These are phyloP conservation scores for Yasuhikotakia modesta DNA, from an alignment of 2,797 vertebrate genomes.

Conservation along the genomic window DNA sequence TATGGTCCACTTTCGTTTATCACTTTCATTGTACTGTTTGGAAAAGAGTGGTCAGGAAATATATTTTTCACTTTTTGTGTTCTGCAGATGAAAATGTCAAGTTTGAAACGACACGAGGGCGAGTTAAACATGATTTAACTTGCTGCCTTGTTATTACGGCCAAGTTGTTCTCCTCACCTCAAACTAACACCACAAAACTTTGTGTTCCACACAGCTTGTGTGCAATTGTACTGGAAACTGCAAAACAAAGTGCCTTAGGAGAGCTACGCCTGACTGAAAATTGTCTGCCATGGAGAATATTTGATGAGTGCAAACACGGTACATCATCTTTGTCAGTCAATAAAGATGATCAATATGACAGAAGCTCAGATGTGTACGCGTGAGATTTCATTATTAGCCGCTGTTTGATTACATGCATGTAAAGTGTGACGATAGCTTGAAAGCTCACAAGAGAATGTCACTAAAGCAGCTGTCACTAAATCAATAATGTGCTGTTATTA, in stretches of 20 bases:
- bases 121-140: not conserved
- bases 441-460: not conserved
- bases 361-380: not conserved
- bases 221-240: not conserved
- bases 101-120: not conserved
- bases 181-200: constrained; percentile 10
- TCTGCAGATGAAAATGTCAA: not conserved
- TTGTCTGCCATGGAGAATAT: not conserved
- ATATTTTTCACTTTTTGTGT: not conserved
- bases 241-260: not conserved
- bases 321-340: constrained; percentile 1
- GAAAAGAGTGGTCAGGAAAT: too few relatives aligned
- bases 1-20: too few relatives aligned
- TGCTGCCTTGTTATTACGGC: constrained; percentile 8
- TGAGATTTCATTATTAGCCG: not conserved
- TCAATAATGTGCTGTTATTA: not conserved
- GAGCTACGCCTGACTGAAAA: constrained; percentile 28
- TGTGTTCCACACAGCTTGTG: constrained; percentile 3
- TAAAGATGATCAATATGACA: not conserved
- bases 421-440: constrained; percentile 1
- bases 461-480: not conserved
- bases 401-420: not conserved
- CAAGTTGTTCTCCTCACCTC: not conserved
- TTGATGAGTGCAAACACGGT: constrained; percentile 5
- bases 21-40: too few relatives aligned